These are phyloP conservation scores for Pararge aegeria DNA, from an alignment of 1,140 invertebrate species.

Conservation along the genomic window DNA sequence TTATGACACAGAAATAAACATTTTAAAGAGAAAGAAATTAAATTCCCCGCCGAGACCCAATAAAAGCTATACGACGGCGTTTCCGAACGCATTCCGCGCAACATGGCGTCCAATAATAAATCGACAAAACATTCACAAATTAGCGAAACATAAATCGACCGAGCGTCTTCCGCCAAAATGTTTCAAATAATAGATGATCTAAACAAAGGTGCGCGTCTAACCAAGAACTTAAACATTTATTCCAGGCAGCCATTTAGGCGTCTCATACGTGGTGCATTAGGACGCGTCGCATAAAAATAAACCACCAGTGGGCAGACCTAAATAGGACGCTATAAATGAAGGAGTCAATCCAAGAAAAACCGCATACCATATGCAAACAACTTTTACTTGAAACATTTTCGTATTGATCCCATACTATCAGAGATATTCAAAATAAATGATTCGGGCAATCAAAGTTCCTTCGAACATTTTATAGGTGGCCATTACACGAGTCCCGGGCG, in stretches of 20 bases:
- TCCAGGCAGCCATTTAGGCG: slow-evolving; percentile 46
- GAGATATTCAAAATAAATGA: slow-evolving; percentile 64
- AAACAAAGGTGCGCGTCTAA: slow-evolving; percentile 42
- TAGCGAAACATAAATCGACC: slow-evolving; percentile 16
- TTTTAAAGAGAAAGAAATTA: too few species aligned
- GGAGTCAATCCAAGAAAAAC: slow-evolving; percentile 32
- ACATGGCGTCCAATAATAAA: slow-evolving; percentile 42
- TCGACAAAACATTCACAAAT: slow-evolving; percentile 39
- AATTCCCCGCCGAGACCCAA: slow-evolving; percentile 1
- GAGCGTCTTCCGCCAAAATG: slow-evolving; percentile 34
- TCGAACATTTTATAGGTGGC: slow-evolving; percentile 53
- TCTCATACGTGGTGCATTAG: slow-evolving; percentile 53
- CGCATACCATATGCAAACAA: slow-evolving; percentile 50
- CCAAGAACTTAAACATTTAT: slow-evolving; percentile 29
- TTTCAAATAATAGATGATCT: slow-evolving; percentile 51
- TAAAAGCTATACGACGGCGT: slow-evolving; percentile 7
- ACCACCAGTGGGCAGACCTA: slow-evolving; percentile 59
- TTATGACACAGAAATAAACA: too few species aligned
- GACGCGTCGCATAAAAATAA: slow-evolving; percentile 68
- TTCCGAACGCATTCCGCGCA: slow-evolving; percentile 46
- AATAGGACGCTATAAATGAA: slow-evolving; percentile 38
- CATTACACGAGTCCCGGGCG: slow-evolving; percentile 50
- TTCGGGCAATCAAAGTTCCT: slow-evolving; percentile 47
- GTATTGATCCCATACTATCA: slow-evolving; percentile 51
- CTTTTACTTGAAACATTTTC: slow-evolving; percentile 67